Evolutionary conservation across 92 coral and sea anemone genomes (phyloP).

Genomic region (Parazoanthus swiftii): DNA sequence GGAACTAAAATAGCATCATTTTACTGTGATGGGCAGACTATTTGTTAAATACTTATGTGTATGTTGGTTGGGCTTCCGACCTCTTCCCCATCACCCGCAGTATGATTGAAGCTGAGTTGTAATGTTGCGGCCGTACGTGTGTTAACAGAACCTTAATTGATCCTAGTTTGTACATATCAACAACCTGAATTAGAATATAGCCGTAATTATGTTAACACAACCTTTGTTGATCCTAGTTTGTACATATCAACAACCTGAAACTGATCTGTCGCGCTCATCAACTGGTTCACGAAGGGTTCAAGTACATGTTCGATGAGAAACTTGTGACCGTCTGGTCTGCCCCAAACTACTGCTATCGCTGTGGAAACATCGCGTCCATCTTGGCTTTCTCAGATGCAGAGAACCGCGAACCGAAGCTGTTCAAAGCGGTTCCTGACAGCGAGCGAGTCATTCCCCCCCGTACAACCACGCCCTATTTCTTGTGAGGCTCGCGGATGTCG

Average conservation of each 20-base stretch:
- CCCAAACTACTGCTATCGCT: conserved; percentile 97
- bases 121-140: too few species aligned
- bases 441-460: conserved; percentile 96
- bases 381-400: conserved; percentile 93
- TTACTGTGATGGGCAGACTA: too few species aligned
- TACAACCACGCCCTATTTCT: conserved; percentile 94
- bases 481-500: conserved; percentile 46
- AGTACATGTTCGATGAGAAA: conserved; percentile 98
- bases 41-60: too few species aligned
- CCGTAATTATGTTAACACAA: too few species aligned
- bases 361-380: conserved; percentile 98
- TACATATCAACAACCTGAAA: conserved; percentile 95
- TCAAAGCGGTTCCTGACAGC: conserved; percentile 95
- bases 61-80: too few species aligned
- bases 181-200: neutral
- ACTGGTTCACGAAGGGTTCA: conserved; percentile 96
- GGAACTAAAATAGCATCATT: too few species aligned
- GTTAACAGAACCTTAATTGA: neutral
- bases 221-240: conserved; percentile 63
- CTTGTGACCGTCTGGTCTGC: conserved; percentile 99
- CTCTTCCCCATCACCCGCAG: too few species aligned
- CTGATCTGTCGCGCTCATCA: conserved; percentile 97
- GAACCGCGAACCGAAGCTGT: conserved; percentile 90
- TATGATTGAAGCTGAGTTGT: too few species aligned
- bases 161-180: conserved; percentile 93